Percentiles rank a stretch among this genome's conserved stretches.
Evolutionary conservation across 2,797 vertebrate genomes (phyloP).

Genomic region (Galagoides demidoff): DNA sequence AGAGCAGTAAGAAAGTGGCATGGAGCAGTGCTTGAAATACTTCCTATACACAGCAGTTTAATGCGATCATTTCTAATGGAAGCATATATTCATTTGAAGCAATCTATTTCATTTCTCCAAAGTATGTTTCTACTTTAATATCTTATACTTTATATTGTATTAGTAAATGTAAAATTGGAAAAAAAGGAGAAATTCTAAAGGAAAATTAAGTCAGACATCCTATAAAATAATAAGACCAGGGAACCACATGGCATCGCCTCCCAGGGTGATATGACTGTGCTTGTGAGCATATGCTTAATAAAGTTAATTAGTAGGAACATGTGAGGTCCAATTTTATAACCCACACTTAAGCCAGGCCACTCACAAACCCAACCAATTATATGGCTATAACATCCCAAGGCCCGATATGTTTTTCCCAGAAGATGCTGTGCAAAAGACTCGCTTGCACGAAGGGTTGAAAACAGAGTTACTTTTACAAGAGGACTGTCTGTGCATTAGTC

Average conservation of each 20-base stretch:
- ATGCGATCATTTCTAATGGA: background rate
- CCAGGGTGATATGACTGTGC: background rate
- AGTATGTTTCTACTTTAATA: slow-evolving; percentile 41
- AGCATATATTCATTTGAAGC: slow-evolving; percentile 3
- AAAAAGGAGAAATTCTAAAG: background rate
- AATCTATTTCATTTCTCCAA: background rate
- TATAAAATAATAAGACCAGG: slow-evolving; percentile 21
- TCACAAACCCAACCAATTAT: background rate
- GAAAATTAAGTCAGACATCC: background rate
- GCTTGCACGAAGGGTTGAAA: background rate
- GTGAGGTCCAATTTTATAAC: background rate
- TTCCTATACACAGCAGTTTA: background rate
- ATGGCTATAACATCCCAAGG: background rate
- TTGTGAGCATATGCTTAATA: background rate
- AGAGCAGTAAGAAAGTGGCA: slow-evolving; percentile 31
- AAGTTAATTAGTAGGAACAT: background rate
- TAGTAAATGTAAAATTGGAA: background rate
- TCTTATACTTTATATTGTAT: background rate
- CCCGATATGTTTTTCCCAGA: background rate
- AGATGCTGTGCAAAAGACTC: slow-evolving; percentile 2
- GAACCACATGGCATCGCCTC: background rate
- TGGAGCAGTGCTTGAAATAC: slow-evolving; percentile 43
- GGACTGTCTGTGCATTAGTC: background rate
- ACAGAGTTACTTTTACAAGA: background rate
- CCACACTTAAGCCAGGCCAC: background rate